Percentiles rank a stretch among this genome's conserved stretches.
Conservation (phyloP, 1,140 invertebrate species). For the Listronotus bonariensis region DNA sequence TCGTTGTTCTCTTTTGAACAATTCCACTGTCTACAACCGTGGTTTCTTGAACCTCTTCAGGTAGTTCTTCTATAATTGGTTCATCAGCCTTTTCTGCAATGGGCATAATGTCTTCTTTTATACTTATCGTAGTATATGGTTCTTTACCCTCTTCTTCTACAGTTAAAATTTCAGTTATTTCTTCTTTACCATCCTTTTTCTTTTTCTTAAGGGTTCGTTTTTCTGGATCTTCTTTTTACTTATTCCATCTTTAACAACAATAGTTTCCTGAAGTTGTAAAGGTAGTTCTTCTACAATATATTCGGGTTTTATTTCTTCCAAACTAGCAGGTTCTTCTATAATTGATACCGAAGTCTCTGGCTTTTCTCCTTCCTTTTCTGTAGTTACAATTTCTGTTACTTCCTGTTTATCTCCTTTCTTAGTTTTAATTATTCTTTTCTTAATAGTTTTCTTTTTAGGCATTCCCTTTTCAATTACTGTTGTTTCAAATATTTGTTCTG, state of each 20-base stretch:
- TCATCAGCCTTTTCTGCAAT: constrained; percentile 40
- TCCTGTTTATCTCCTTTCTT: constrained; percentile 44
- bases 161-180: constrained; percentile 48
- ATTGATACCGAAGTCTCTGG: constrained; percentile 43
- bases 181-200: constrained; percentile 39
- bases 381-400: constrained; percentile 47
- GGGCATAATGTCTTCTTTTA: constrained; percentile 7
- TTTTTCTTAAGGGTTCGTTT: constrained; percentile 52
- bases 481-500: constrained; percentile 53
- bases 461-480: constrained; percentile 53
- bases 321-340: constrained; percentile 38
- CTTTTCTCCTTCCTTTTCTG: constrained; percentile 44
- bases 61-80: constrained; percentile 51
- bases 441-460: constrained; percentile 47
- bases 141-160: constrained; percentile 50
- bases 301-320: constrained; percentile 38
- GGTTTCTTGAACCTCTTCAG: constrained; percentile 43
- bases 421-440: constrained; percentile 51
- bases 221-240: constrained; percentile 49
- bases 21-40: constrained; percentile 41
- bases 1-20: constrained; percentile 50
- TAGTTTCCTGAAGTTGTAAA: constrained; percentile 53
- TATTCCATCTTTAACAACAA: constrained; percentile 29
- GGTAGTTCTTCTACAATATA: constrained; percentile 45
- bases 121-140: constrained; percentile 48